Percentiles rank a stretch among this genome's conserved stretches.
These are phyloP conservation scores for Cryptomyrus ogoouensis DNA, from an alignment of 2,113 vertebrate genomes.

Conservation along the genomic window DNA sequence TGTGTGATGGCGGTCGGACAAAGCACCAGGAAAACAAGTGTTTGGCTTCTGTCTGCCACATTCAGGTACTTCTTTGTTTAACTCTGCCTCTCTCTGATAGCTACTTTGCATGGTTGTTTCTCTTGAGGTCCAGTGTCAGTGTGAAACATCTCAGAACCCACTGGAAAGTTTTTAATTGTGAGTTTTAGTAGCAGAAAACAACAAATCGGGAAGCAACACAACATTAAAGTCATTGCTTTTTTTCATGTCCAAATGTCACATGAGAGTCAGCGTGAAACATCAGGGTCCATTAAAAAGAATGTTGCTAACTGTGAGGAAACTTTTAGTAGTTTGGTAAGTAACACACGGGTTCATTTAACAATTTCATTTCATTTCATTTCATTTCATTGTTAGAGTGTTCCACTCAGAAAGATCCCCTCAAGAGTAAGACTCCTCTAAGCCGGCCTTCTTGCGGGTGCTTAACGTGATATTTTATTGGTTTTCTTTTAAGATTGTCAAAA, in stretches of 20 bases:
- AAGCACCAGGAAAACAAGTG: slow-evolving; percentile 28
- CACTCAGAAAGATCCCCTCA: neutral
- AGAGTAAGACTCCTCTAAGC: neutral
- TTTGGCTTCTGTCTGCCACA: slow-evolving; percentile 50
- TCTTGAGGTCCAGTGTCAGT: neutral
- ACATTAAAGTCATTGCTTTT: neutral
- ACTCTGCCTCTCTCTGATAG: neutral
- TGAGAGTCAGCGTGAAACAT: neutral
- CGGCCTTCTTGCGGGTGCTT: neutral
- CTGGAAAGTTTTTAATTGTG: neutral
- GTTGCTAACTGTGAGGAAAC: neutral
- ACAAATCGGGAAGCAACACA: neutral
- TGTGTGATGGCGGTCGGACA: slow-evolving; percentile 55
- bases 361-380: neutral
- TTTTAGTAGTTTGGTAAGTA: neutral
- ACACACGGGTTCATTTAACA: neutral
- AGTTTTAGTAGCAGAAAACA: neutral
- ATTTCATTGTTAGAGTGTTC: neutral
- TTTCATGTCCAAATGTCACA: neutral
- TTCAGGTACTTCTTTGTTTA: slow-evolving; percentile 17
- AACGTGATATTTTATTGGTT: neutral
- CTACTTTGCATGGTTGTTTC: neutral
- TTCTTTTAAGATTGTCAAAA: neutral
- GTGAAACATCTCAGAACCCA: neutral
- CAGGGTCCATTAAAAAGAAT: neutral